phyloP scores from a whole-genome alignment of 2,113 vertebrate species.

The Chionodraco myersi region DNA sequence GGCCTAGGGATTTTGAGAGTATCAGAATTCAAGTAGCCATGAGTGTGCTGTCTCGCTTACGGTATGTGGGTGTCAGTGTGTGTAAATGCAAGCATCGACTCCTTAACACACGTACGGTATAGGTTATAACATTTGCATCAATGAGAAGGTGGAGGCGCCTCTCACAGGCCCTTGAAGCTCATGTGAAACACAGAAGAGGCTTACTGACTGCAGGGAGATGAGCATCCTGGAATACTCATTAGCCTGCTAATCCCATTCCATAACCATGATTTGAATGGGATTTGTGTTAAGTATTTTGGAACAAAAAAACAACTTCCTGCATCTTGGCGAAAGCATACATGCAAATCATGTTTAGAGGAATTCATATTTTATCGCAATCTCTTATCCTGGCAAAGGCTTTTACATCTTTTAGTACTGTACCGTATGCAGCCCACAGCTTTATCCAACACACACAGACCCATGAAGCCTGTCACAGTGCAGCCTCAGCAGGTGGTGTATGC shows the following conservation, averaged over 20 bases:
- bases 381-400: neutral
- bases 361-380: neutral
- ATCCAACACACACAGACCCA: constrained; percentile 37
- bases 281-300: constrained; percentile 9
- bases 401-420: constrained; percentile 12
- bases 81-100: constrained; percentile 18
- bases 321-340: neutral
- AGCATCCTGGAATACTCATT: constrained; percentile 13
- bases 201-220: constrained; percentile 10
- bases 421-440: constrained; percentile 29
- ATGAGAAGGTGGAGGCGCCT: constrained; percentile 41
- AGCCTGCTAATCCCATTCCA: constrained; percentile 7
- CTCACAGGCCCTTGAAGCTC: constrained; percentile 21
- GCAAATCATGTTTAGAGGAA: constrained; percentile 6
- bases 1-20: constrained; percentile 16
- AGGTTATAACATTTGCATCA: constrained; percentile 59
- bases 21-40: constrained; percentile 53
- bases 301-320: constrained; percentile 11
- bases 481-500: constrained; percentile 68
- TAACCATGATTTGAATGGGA: constrained; percentile 26
- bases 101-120: neutral
- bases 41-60: constrained; percentile 35
- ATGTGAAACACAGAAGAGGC: constrained; percentile 20
- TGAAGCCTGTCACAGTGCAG: constrained; percentile 50
- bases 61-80: constrained; percentile 30